phyloP scores from a whole-genome alignment of 2,797 vertebrate species.

The Gymnocypris eckloni region DNA sequence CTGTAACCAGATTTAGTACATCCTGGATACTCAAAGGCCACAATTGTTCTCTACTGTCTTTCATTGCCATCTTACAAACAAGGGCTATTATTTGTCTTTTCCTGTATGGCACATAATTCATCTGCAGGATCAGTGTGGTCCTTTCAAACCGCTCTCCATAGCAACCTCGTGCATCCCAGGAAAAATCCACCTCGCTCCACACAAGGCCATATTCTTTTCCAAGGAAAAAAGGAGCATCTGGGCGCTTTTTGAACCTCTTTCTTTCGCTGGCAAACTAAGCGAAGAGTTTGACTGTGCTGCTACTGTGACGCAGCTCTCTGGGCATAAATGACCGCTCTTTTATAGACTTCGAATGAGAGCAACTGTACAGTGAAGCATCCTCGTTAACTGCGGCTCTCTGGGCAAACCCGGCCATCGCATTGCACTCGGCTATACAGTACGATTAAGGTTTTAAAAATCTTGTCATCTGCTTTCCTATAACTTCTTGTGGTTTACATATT shows the following conservation, averaged over 20 bases:
- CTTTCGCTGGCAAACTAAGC: conserved; percentile 70
- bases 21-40: conserved; percentile 59
- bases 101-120: conserved; percentile 79
- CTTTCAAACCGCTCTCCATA: conserved; percentile 83
- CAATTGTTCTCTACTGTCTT: conserved; percentile 62
- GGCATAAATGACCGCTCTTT: conserved; percentile 75
- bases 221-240: conserved; percentile 81
- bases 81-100: conserved; percentile 68
- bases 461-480: conserved; percentile 19
- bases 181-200: conserved; percentile 84
- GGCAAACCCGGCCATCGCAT: conserved; percentile 12
- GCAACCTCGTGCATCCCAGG: conserved; percentile 79
- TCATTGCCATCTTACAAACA: conserved; percentile 60
- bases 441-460: conserved; percentile 8
- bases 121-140: conserved; percentile 77
- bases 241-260: conserved; percentile 73
- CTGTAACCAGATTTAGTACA: conserved; percentile 52
- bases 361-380: conserved; percentile 77
- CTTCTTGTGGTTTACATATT: background rate
- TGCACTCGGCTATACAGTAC: conserved; percentile 37
- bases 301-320: conserved; percentile 56
- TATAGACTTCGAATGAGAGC: conserved; percentile 81
- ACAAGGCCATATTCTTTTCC: conserved; percentile 84
- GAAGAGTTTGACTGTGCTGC: conserved; percentile 81
- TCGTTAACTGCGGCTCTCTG: conserved; percentile 71